Evolutionary conservation across 2,797 vertebrate genomes (phyloP), one percentile per base, ranked within the genome.

Genomic region (Thalassophryne amazonica): DNA sequence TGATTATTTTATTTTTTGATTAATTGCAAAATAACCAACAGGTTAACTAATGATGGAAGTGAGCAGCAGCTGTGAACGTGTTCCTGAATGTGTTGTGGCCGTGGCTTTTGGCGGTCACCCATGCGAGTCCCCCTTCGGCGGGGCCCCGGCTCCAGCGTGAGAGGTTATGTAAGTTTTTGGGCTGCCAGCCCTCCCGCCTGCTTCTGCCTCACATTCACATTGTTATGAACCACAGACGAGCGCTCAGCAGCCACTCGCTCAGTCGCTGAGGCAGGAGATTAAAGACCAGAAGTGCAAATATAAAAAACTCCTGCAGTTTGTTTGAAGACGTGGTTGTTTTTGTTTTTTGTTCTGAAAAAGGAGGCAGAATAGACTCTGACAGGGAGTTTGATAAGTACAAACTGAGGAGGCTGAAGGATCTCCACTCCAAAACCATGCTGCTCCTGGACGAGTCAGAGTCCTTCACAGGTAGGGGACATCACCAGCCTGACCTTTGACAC

Each of bases 161-260:
- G 60, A 47, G 65, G 70, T 90, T 91, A 91, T 87, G 86, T 86
- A 91, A 91, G 82, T 76, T 62, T 70, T 71, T 80, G 55, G 80
- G 71, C 69, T 64, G 78, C 74, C 76, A 78, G 57, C 74, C 78
- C 79, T 84, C 60, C 71, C 80, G 67, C 70, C 63, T 81, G 56
- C 56, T 58, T 55, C 64, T 52, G 55, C 60, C 45, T 80, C 72
- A 60, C 71, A 81, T 43, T 78, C 55, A 62, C 69, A 69, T 16
- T 46, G 71, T 59, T 68, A 36, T 48, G 54, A 41, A 63, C 51
- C 29, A 12, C 52, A 60, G 52, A 52, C 49, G 23, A 65, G 51
- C 50, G 15, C 27, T 7, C 48, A 21, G 31, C 66, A 68, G 40
- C 38, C 39, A 81, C 52, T 50, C 46, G 69, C 52, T 65, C 70